Conservation (phyloP, 2,888 invertebrate species). For the Hypercompe scribonia region DNA sequence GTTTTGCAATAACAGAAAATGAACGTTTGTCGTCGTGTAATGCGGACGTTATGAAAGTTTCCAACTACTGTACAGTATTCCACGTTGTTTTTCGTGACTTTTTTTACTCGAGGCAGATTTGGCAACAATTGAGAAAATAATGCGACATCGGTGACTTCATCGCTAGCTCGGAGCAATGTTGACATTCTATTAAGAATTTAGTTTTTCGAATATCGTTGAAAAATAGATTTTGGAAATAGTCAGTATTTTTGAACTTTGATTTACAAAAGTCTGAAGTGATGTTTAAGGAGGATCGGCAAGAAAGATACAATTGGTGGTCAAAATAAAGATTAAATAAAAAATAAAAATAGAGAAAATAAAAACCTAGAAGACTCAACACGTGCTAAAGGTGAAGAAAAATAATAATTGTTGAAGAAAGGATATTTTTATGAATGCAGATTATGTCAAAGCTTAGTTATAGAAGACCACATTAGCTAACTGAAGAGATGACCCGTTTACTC, state of each 20-base stretch:
- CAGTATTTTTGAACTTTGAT: not conserved
- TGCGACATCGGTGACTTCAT: not conserved
- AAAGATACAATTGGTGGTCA: not conserved
- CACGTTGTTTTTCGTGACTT: conserved; percentile 21
- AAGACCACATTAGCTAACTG: not conserved
- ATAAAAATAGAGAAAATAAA: not conserved
- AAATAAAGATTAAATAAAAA: not conserved
- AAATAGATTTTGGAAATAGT: not conserved
- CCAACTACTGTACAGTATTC: conserved; percentile 44
- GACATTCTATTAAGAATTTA: conserved; percentile 2
- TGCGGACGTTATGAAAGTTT: conserved; percentile 63
- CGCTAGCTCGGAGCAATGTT: not conserved
- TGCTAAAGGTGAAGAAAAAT: not conserved
- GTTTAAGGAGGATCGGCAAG: not conserved
- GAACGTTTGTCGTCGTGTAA: conserved; percentile 60
- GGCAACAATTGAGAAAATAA: conserved; percentile 34
- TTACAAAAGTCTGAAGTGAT: not conserved
- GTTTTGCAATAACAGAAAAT: conserved; percentile 71
- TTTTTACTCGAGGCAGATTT: conserved; percentile 45
- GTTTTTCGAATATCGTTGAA: not conserved
- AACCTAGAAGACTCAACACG: not conserved
- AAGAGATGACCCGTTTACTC: not conserved
- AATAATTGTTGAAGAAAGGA: not conserved
- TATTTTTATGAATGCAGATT: not conserved
- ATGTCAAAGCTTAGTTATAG: not conserved